These are phyloP conservation scores for Spinibarbus caldwelli DNA, from an alignment of 2,797 vertebrate species.

Conservation along the genomic window DNA sequence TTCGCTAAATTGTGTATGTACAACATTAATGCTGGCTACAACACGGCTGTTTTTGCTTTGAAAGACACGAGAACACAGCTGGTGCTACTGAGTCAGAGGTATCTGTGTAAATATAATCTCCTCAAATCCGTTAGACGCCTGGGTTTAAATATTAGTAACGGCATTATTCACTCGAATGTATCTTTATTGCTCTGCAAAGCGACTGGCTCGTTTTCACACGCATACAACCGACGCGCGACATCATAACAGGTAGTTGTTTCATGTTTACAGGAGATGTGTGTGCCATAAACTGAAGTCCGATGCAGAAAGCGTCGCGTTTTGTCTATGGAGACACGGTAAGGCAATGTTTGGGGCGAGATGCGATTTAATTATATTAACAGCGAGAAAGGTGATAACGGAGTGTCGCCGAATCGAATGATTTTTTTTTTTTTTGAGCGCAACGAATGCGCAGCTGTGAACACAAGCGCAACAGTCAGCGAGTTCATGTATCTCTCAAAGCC, in stretches of 20 bases:
- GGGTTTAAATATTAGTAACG: not conserved
- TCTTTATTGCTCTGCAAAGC: conserved; percentile 23
- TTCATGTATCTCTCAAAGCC: conserved; percentile 11
- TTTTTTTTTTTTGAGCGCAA: conserved; percentile 8
- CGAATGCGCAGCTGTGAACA: conserved; percentile 33
- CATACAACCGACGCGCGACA: conserved; percentile 8
- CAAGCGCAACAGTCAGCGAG: conserved; percentile 31
- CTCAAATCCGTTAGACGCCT: conserved; percentile 14
- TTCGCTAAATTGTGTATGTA: not conserved
- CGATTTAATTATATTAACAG: not conserved
- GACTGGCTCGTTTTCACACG: not conserved
- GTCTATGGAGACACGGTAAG: not conserved
- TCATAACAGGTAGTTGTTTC: conserved; percentile 43
- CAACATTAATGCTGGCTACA: not conserved
- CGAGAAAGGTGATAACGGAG: conserved; percentile 11
- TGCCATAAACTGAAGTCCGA: not conserved
- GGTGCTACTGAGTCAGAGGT: conserved; percentile 21
- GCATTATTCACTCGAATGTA: not conserved
- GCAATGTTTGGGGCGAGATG: not conserved
- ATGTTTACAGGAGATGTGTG: conserved; percentile 10
- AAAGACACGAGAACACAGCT: conserved; percentile 23
- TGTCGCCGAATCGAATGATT: not conserved
- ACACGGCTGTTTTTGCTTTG: not conserved
- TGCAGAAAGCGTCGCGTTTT: not conserved
- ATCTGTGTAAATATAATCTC: conserved; percentile 22